Evolutionary conservation across 2,113 vertebrate species (phyloP).

Genomic region (Hylia prasina): DNA sequence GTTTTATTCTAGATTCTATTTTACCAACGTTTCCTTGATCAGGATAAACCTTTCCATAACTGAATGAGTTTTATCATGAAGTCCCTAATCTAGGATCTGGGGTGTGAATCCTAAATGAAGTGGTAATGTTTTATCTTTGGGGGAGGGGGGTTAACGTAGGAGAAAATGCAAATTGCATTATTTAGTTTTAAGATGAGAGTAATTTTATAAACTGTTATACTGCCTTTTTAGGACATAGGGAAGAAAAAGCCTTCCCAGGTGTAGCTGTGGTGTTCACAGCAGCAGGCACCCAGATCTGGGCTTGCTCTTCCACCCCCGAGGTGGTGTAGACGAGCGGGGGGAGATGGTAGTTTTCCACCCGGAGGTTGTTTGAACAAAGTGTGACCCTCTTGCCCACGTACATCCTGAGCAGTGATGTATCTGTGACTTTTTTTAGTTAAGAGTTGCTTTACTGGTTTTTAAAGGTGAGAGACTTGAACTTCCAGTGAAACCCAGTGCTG

Average conservation of each 20-base stretch:
- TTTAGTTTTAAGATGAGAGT: background rate
- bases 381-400: background rate
- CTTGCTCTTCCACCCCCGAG: background rate
- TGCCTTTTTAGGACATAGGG: background rate
- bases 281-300: background rate
- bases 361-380: background rate
- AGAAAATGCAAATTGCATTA: background rate
- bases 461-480: conserved; percentile 3
- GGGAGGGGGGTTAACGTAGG: background rate
- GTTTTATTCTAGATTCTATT: conserved; percentile 50
- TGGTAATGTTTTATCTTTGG: background rate
- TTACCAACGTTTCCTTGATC: conserved; percentile 3
- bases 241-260: background rate
- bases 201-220: background rate
- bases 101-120: background rate
- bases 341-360: background rate
- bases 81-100: background rate
- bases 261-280: background rate
- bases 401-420: background rate
- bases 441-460: conserved; percentile 38
- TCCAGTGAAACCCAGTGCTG: background rate
- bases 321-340: background rate
- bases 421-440: conserved; percentile 7
- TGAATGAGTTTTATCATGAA: background rate
- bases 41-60: background rate